Evolutionary conservation across 2,113 vertebrate species (phyloP).

Genomic region (Chauna torquata): DNA sequence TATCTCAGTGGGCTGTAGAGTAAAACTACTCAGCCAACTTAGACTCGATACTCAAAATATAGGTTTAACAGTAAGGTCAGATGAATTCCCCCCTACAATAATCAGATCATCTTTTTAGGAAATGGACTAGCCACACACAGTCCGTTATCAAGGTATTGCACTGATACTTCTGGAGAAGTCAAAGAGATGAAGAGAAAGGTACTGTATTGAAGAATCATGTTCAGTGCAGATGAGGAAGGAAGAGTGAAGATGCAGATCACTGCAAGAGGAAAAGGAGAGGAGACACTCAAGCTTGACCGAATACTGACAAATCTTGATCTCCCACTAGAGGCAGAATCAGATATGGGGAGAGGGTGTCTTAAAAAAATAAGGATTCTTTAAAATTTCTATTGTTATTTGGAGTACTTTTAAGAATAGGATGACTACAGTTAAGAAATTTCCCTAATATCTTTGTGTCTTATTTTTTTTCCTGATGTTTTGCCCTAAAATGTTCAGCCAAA

Average conservation of each 20-base stretch:
- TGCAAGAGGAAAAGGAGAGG: background rate
- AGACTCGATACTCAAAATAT: fast-evolving
- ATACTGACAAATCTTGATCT: background rate
- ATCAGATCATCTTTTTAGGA: background rate
- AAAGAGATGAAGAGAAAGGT: background rate
- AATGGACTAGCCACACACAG: fast-evolving
- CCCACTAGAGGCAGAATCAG: background rate
- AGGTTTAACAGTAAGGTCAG: background rate
- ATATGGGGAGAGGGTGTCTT: background rate
- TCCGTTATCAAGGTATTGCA: background rate
- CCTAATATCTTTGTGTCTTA: background rate
- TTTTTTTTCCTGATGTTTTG: background rate
- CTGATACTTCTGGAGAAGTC: background rate
- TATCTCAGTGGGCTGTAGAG: background rate
- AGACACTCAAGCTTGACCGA: background rate
- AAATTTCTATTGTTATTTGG: background rate
- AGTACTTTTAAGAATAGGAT: background rate
- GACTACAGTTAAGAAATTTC: background rate
- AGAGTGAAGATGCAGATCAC: background rate
- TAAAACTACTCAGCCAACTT: background rate
- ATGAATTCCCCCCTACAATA: background rate
- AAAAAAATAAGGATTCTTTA: background rate
- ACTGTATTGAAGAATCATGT: background rate
- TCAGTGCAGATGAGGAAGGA: background rate
- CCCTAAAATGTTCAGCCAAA: background rate